Conservation (phyloP, 2,888 invertebrate genomes). For the Mimas tiliae region DNA sequence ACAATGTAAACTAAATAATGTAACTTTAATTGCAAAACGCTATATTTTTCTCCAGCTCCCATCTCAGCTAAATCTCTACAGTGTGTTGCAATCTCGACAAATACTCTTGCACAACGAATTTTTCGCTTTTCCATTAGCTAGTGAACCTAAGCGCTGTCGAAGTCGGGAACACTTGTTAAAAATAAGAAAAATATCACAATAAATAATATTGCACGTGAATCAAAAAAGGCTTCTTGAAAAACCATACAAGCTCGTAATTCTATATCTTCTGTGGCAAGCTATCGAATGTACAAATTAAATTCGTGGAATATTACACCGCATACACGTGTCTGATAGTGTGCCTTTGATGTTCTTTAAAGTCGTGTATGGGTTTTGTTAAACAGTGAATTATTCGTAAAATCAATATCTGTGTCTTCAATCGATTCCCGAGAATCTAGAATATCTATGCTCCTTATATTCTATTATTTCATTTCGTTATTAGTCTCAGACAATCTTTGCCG, state of each 20-base stretch:
- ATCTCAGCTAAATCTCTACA: neutral
- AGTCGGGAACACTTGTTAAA: neutral
- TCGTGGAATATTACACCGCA: conserved; percentile 7
- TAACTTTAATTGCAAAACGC: neutral
- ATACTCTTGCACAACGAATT: neutral
- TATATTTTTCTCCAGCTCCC: neutral
- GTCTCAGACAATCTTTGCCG: too few relatives aligned
- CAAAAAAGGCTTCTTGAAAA: conserved; percentile 34
- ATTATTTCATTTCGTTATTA: too few relatives aligned
- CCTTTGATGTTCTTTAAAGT: conserved; percentile 3
- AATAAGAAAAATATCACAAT: conserved; percentile 12
- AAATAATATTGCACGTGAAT: neutral
- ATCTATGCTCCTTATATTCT: too few relatives aligned
- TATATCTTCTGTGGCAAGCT: conserved; percentile 29
- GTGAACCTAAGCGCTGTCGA: neutral
- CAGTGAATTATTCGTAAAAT: neutral
- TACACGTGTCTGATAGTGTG: neutral
- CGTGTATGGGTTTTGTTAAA: neutral
- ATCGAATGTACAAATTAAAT: conserved; percentile 22
- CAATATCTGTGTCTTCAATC: neutral
- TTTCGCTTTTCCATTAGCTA: conserved; percentile 2
- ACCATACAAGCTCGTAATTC: conserved; percentile 30
- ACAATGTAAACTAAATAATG: too few relatives aligned
- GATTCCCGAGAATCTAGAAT: neutral
- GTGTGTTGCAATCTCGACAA: conserved; percentile 11